A percentile compares a stretch with the other conserved stretches of the same genome.
phyloP scores from a whole-genome alignment of 2,113 vertebrate species.

The Pungitius pungitius region DNA sequence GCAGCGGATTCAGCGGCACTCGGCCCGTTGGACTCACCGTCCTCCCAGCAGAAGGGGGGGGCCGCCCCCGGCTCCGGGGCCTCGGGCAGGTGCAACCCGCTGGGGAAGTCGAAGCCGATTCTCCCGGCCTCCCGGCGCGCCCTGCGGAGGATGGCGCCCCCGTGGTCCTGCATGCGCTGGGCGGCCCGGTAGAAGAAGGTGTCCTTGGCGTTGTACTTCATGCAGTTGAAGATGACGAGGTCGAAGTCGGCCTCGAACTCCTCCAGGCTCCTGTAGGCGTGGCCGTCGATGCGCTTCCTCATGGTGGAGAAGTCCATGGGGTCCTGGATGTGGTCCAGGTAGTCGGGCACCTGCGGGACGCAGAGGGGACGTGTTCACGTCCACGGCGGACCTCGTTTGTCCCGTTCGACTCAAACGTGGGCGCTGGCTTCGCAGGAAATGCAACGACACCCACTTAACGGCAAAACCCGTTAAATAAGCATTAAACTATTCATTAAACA shows the following conservation, averaged over 20 bases:
- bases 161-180: conserved; percentile 92
- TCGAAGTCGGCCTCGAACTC: conserved; percentile 95
- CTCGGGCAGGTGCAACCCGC: conserved; percentile 89
- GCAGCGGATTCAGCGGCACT: neutral
- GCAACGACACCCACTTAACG: too few relatives aligned
- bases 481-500: too few relatives aligned
- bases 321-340: conserved; percentile 92
- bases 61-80: conserved; percentile 84
- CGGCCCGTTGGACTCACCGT: conserved; percentile 81
- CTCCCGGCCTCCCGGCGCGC: conserved; percentile 87
- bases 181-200: conserved; percentile 94
- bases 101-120: conserved; percentile 90
- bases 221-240: conserved; percentile 94
- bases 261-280: conserved; percentile 87
- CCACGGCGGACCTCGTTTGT: neutral
- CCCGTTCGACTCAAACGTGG: neutral
- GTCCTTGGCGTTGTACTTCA: conserved; percentile 98
- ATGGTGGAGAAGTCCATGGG: conserved; percentile 99
- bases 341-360: conserved; percentile 90
- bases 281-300: conserved; percentile 88
- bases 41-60: conserved; percentile 91
- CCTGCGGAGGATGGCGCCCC: conserved; percentile 91
- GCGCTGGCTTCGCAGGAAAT: too few relatives aligned
- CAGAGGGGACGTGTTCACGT: neutral
- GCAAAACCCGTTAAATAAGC: too few relatives aligned